Evolutionary conservation across 2,888 invertebrate genomes (phyloP).

Genomic region (Eucera pruinosa): DNA sequence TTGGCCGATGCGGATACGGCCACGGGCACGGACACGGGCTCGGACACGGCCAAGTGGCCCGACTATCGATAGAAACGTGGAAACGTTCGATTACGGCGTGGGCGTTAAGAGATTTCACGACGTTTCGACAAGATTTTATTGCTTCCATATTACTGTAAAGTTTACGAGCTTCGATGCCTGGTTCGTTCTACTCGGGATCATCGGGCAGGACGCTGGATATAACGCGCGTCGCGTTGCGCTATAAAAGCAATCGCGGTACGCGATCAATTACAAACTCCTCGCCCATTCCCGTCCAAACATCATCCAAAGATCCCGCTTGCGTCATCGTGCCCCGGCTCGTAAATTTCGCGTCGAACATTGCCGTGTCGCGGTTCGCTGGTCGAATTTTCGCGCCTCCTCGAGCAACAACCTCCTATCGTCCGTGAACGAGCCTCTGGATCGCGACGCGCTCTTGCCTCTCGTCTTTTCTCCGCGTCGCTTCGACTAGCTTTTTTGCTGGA

Average conservation of each 20-base stretch:
- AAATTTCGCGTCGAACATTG: constrained; percentile 7
- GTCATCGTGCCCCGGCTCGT: neutral
- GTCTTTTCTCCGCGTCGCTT: too few species aligned
- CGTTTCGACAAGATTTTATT: constrained; percentile 62
- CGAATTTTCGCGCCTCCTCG: neutral
- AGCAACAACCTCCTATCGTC: too few species aligned
- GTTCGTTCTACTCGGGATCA: constrained; percentile 45
- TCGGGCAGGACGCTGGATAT: constrained; percentile 37
- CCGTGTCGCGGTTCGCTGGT: neutral
- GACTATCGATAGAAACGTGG: constrained; percentile 46
- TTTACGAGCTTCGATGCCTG: constrained; percentile 51
- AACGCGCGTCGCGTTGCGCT: constrained; percentile 28
- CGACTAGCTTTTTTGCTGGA: neutral
- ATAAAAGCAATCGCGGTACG: constrained; percentile 71
- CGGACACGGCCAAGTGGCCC: too few species aligned
- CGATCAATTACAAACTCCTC: constrained; percentile 74
- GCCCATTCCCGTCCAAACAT: constrained; percentile 61
- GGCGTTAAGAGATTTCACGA: constrained; percentile 53
- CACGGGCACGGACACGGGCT: too few species aligned
- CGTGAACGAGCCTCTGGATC: too few species aligned
- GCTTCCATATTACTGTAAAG: constrained; percentile 57
- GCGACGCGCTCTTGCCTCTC: too few species aligned
- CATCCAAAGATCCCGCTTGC: constrained; percentile 36
- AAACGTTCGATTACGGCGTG: constrained; percentile 49
- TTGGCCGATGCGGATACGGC: too few species aligned